Evolutionary conservation across 2,797 vertebrate species (phyloP), one percentile per base, ranked within the genome.

Genomic region (Poeciliopsis gracilis): DNA sequence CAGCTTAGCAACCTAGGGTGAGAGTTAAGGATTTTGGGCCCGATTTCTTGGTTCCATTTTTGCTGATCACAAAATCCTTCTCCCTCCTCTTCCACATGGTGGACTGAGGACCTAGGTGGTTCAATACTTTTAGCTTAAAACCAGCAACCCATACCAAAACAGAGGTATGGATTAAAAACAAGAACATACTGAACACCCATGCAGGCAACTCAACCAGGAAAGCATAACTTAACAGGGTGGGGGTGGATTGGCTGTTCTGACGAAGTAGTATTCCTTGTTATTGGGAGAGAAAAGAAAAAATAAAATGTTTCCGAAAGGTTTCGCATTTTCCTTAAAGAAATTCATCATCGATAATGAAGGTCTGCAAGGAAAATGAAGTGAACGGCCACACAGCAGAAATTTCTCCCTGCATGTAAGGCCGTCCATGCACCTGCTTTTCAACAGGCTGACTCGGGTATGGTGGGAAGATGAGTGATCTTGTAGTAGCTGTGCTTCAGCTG

Each of bases 401-500:
- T 49, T 78, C 49, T 49, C 47, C 72, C 73, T 43, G 51, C 84
- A 77, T 74, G 46, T 3, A 70, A 73, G 81, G 85, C 83, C 88
- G 83, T 86, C 84, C 79, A 59, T 71, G 79, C 25, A 6, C 78
- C 63, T 36, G 46, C 28, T 51, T 72, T 96, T 96, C 95, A 98
- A 36, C 87, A 95, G 73, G 92, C 94, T 1, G 92, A 96, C 93
- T 99, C 98, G 0, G 97, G 98, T 88, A 99, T 99, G 61, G 98
- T 99, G 76, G 98, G 98, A 77, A 99, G 97, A 90, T 98, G 98
- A 83, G 96, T 83, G 81, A 99, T 98, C 92, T 95, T 98, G 91
- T 98, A 98, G 92, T 97, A 99, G 90, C 98, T 99, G 70, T 96
- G 98, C 90, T 97, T 99, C 72, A 99, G 90, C 86, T 98, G 97